Evolutionary conservation across 1,140 invertebrate species (phyloP).

Genomic region (Hestina assimilis): DNA sequence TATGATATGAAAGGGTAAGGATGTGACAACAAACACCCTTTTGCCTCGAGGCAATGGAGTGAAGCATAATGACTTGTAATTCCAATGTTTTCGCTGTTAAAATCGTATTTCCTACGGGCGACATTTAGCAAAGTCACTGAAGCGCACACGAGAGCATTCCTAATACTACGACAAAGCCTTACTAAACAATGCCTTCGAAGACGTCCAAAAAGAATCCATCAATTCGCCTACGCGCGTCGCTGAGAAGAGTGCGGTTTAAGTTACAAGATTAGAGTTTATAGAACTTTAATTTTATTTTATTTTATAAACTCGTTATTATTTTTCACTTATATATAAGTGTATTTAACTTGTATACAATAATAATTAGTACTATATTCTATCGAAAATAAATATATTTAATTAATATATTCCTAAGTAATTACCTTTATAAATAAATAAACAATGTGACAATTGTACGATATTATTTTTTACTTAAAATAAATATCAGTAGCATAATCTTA

Average conservation of each 20-base stretch:
- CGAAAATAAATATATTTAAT: no score
- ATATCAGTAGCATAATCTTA: not conserved
- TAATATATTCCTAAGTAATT: no score
- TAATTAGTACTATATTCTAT: no score
- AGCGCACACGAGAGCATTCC: slow-evolving; percentile 56
- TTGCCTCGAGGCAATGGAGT: slow-evolving; percentile 66
- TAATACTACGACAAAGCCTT: slow-evolving; percentile 52
- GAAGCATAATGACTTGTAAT: slow-evolving; percentile 69
- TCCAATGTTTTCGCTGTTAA: slow-evolving; percentile 74
- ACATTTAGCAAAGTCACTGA: slow-evolving; percentile 60
- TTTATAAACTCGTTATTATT: no score
- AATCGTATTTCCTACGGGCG: slow-evolving; percentile 73
- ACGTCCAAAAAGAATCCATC: slow-evolving; percentile 65
- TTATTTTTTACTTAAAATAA: not conserved
- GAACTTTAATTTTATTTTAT: not conserved
- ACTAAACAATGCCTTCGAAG: slow-evolving; percentile 58
- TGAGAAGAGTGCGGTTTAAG: slow-evolving; percentile 33
- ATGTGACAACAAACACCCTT: slow-evolving; percentile 68
- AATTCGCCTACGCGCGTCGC: slow-evolving; percentile 51
- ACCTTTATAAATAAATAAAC: no score
- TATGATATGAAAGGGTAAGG: slow-evolving; percentile 57
- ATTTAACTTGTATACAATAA: no score
- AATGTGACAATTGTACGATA: no score
- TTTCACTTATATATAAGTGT: no score
- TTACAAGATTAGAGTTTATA: slow-evolving; percentile 1